Evolutionary conservation across 2,113 vertebrate species (phyloP), one percentile per base, ranked within the genome.

Genomic region (Microcebus ravelobensis): DNA sequence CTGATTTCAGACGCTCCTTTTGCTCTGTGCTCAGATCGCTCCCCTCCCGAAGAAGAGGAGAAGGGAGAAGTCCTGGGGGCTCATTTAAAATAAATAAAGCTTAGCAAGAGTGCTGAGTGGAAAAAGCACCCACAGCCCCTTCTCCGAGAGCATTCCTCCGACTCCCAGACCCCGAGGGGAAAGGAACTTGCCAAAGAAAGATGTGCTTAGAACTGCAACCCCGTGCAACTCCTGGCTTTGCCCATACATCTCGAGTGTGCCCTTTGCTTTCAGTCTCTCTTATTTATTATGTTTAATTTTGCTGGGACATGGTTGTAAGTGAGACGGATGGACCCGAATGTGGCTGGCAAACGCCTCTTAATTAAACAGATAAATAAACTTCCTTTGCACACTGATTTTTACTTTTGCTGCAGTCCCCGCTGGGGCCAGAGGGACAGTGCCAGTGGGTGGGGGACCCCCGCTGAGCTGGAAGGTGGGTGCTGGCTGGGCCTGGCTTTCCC

Each of bases 291-390:
- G 98, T 99, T 98, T 98, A 98, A 98, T 98, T 98, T 98, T 98
- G 98, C 98, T 48, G 93, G 98, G 98, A 98, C 96, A 11, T 57
- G 96, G 98, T 97, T 98, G 98, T 98, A 98, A 99, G 98, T 98
- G 98, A 98, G 98, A 98, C 97, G 95, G 98, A 98, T 98, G 97
- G 98, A 98, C 97, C 96, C 11, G 91, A 96, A 97, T 97, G 98
- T 71, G 97, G 98, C 98, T 97, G 97, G 98, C 97, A 98, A 98
- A 97, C 63, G 97, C 98, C 95, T 98, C 98, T 98, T 99, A 98
- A 98, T 98, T 98, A 98, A 99, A 98, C 98, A 98, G 98, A 98
- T 98, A 98, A 99, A 99, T 99, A 98, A 99, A 98, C 98, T 98
- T 98, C 97, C 97, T 92, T 97, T 97, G 97, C 97, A 93, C 95